Base-by-base conservation (phyloP, 1,140 invertebrate genomes). In the Daktulosphaira vitifoliae region DNA sequence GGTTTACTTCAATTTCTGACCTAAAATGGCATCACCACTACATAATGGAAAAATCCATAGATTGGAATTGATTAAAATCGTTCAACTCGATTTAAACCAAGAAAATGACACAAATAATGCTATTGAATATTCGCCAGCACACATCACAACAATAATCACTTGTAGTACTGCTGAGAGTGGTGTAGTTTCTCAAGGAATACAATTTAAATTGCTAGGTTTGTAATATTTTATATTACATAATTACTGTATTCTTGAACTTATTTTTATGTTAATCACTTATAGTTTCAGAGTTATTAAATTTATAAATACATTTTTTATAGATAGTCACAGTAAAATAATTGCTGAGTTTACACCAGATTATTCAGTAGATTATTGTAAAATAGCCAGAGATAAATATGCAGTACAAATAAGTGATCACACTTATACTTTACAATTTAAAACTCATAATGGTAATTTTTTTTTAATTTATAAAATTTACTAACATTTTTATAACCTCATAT, bases 351-450 rank as follows among this genome's bases (percentile, higher is more conserved):
- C n/a, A 7, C 56, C 42, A 1, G 44, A 15, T 48, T 48, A 48
- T 33, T 33, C 42, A 48, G 16, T 48, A 9, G 39, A 62, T 13
- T 62, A 62, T 62, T 62, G 56, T 33, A 62, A 62, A 33, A 9
- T 62, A 29, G 8, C 56, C 25, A 62, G 46, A 48, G 42, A 62
- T 22, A 48, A 23, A 20, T 62, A 62, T 33, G 56, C 56, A 11
- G 20, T 62, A 29, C 56, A 62, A 46, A 29, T 62, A 1, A 48
- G 46, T 5, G 44, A 48, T 48, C 3, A 62, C 29, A 18, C 56
- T 29, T 62, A 62, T 29, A 48, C 29, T 23, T 46, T 62, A 18
- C 42, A 46, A 11, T 62, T 62, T 33, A 62, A 46, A 48, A 48
- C 56, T 6, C 42, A 48, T 20, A 62, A 20, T 29, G 56, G 56